Evolutionary conservation across 1,140 invertebrate species (phyloP), one percentile per base, ranked within the genome.

Genomic region (Hylaeus anthracinus): DNA sequence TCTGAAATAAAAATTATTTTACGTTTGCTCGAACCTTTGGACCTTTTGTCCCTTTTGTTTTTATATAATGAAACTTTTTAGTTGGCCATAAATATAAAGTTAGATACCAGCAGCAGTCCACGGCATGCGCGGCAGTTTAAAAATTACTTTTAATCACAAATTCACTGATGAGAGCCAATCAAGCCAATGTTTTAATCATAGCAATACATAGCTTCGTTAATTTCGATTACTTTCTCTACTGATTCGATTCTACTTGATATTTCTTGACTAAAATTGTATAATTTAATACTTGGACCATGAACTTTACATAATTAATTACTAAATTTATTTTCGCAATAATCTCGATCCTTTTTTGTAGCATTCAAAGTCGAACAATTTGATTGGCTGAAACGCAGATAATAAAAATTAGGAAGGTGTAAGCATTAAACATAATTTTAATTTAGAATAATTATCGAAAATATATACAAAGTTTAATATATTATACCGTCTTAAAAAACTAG

Each of bases 361-460:
- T 26, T 26, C 26, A 39, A 39, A 8, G n/a, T 8, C 4, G 2
- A 39, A 3, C 1, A 55, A 10, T n/a, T 56, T 2, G 10, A 69
- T 55, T 37, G 5, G 39, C 15, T n/a, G 37, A 4, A 14, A 73
- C 51, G 5, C 12, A 6, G 39, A 8, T 72, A 55, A 60, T 75
- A 81, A 79, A 10, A 79, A 83, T 10, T 65, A 66, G 56, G 73
- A 60, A 74, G 61, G 12, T 58, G 53, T 88, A 89, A 92, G 91
- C 91, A 90, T 90, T 92, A 84, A 89, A 90, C 81, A 86, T 91
- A 90, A 74, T 91, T 92, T 92, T 92, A 92, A 92, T 92, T 92
- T 92, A 92, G 88, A 92, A 92, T 90, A 92, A 90, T 91, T 90
- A 90, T 92, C 89, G 88, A 90, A 91, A 91, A 89, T 92, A 92